phyloP scores from a whole-genome alignment of 2,888 invertebrate genomes.

The Caenorhabditis auriculariae region DNA sequence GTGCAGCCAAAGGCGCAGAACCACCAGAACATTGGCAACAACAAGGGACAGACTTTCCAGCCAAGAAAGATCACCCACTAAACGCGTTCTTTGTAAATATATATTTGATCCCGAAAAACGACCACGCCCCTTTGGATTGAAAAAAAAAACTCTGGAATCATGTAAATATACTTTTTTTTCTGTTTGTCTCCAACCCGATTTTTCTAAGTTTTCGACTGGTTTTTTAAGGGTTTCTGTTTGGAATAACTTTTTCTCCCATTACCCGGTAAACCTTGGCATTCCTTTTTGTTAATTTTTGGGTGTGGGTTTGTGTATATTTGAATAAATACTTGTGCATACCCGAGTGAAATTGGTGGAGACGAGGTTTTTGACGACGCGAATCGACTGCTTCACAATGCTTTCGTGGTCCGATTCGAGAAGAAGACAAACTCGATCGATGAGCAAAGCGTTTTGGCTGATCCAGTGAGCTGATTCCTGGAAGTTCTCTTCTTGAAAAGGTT shows the following conservation, averaged over 20 bases:
- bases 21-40: not conserved
- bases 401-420: slow-evolving; percentile 25
- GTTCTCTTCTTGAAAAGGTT: not conserved
- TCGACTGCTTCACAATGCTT: slow-evolving; percentile 22
- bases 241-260: not conserved
- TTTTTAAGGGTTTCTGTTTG: not conserved
- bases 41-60: too few relatives aligned
- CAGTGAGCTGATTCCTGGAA: slow-evolving; percentile 39
- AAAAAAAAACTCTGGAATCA: not conserved
- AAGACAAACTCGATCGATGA: slow-evolving; percentile 37
- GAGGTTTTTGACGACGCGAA: slow-evolving; percentile 28
- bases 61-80: slow-evolving; percentile 38
- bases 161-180: not conserved
- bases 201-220: not conserved
- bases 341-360: slow-evolving; percentile 22
- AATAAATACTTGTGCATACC: slow-evolving; percentile 17
- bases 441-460: slow-evolving; percentile 27
- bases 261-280: not conserved
- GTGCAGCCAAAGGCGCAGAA: slow-evolving; percentile 7
- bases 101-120: too few relatives aligned
- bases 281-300: not conserved
- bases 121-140: not conserved
- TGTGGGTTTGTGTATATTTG: not conserved
- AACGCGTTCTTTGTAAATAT: slow-evolving; percentile 2
- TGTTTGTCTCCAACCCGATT: slow-evolving; percentile 2